Percentiles rank a stretch among this genome's conserved stretches.
Evolutionary conservation across 2,113 vertebrate genomes (phyloP).

Genomic region (Zapornia atra): DNA sequence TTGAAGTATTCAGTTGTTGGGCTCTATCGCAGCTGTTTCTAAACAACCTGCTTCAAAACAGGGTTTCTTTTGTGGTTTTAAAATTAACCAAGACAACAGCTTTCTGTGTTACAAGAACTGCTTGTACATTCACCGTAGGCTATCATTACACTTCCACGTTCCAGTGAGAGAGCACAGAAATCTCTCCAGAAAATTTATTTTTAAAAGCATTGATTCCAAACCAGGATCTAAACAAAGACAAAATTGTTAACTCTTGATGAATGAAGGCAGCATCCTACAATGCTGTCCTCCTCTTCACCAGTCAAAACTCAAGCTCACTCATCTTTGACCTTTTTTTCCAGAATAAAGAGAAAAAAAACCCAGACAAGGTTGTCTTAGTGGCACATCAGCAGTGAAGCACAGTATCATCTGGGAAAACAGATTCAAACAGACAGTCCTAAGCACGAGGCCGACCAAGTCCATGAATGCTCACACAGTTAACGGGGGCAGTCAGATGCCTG

Average conservation of each 20-base stretch:
- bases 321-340: background rate
- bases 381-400: background rate
- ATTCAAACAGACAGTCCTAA: background rate
- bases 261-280: background rate
- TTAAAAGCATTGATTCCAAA: background rate
- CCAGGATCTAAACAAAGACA: background rate
- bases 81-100: conserved; percentile 27
- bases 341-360: background rate
- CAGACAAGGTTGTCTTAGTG: background rate
- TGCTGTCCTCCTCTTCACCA: background rate
- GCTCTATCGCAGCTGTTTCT: background rate
- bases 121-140: conserved; percentile 35
- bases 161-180: background rate
- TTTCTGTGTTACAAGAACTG: conserved; percentile 19
- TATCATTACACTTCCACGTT: background rate
- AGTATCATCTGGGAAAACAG: background rate
- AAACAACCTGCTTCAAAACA: background rate
- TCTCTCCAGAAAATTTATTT: background rate
- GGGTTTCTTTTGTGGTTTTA: conserved; percentile 39
- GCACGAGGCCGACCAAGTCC: background rate
- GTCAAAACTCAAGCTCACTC: background rate
- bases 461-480: background rate
- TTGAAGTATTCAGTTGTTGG: background rate
- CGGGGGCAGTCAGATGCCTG: background rate
- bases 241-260: background rate